Base-by-base conservation (phyloP, 2,113 vertebrate species). In the Pseudorectes ferrugineus region DNA sequence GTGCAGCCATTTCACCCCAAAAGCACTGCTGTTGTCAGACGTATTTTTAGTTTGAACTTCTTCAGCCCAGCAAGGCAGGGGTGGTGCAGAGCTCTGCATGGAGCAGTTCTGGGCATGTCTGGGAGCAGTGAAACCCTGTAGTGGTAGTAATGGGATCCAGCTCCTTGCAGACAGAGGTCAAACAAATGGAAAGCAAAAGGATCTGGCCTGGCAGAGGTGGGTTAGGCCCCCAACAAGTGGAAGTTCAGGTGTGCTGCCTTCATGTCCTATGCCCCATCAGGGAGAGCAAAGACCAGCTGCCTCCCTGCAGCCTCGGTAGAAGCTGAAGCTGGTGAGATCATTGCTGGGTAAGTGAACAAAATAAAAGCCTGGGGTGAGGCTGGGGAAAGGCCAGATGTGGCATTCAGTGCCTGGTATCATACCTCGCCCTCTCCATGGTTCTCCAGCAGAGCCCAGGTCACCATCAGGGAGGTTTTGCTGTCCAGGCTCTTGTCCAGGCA, bases 141-240 rank as follows among this genome's bases (percentile, higher is more conserved):
- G 45, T 0, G 2, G 12, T 9, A 42, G 54, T 10, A 33, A 40
- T 4, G 11, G 54, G 38, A 28, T 15, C 0, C 3, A 33, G 25
- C 12, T 73, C 29, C 36, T 63, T 65, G 21, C 45, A 45, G 55
- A 54, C 38, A 49, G 20, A 63, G 19, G 23, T n/a, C 36, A 51
- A 65, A 18, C 9, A 4, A 38, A 54, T 2, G 18, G 21, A 58
- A 67, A 73, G 19, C 15, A 14, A 12, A 66, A 65, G 31, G 18
- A 12, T 28, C 55, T 29, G 31, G 29, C 25, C 17, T 61, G 40
- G 57, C 31, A 80, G 58, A 66, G 36, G 25, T n/a, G 12, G 18
- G 9, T 33, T 51, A 38, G 36, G 52, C 33, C 8, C 24, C 19
- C 31, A 31, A 4, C 8, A 8, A 22, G 16, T 14, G 35, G 23